Evolutionary conservation across 2,888 invertebrate species (phyloP), one percentile per base, ranked within the genome.

Genomic region (Hedya salicella): DNA sequence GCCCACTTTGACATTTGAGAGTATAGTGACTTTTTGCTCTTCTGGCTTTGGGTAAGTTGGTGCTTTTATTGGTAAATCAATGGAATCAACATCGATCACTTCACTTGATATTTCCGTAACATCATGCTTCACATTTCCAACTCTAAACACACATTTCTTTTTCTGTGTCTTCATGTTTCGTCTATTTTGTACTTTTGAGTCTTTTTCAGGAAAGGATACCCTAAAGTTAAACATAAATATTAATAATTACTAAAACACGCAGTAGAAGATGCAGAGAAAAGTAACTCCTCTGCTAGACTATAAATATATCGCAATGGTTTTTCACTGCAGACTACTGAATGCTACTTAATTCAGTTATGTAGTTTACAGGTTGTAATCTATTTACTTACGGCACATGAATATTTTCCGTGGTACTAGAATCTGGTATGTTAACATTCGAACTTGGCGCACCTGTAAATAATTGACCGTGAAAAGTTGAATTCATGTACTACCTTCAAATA

Each of bases 1-100:
- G 52, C 85, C 86, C 14, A 92, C 85, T 82, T 87, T 90, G 2
- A 91, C 78, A 70, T 92, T 87, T 30, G 91, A 92, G 39, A 92
- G 65, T 53, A 92, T 91, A 74, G 83, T 87, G 40, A 92, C 82
- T 78, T 87, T 91, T 62, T 80, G 84, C 21, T 81, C 82, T 14
- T 73, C 75, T 11, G 73, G 64, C 69, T 83, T 88, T 57, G 78
- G 69, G 72, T 69, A 74, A 30, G 73, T 69, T 54, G 74, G 72
- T 56, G 69, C 49, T 71, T 69, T 75, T 21, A 72, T 68, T 56
- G 74, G 73, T 56, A 68, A 49, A 13, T 71, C 72, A 49, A 72
- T 60, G 53, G 53, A 36, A 16, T 66, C 66, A 14, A 66, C 40
- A 40, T 66, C 54, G 21, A 66, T 66, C 14, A 66, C 21, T 54